Evolutionary conservation across 2,888 invertebrate species (phyloP).

Genomic region (Conops quadrifasciatus): DNA sequence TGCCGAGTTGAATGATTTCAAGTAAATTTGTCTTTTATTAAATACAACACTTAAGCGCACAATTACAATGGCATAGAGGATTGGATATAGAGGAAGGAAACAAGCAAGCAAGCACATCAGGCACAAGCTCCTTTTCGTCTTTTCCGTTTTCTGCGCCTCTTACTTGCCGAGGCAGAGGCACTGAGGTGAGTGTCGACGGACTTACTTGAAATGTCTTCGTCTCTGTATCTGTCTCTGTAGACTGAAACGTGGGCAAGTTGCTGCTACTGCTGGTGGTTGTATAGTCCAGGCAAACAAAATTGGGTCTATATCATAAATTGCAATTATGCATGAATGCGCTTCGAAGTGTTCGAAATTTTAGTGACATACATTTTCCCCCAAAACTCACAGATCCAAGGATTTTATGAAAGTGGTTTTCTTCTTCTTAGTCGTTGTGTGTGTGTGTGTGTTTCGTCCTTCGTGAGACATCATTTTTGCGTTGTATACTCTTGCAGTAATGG

Average conservation of each 20-base stretch:
- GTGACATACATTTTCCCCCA: conserved; percentile 20
- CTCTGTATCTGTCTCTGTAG: too few relatives aligned
- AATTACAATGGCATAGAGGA: too few relatives aligned
- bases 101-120: conserved; percentile 10
- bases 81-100: conserved; percentile 1
- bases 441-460: too few relatives aligned
- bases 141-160: background rate
- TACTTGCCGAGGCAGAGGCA: background rate
- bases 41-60: conserved; percentile 32
- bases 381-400: too few relatives aligned
- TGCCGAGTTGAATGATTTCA: conserved; percentile 12
- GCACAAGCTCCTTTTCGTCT: background rate
- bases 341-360: conserved; percentile 28
- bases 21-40: conserved; percentile 33
- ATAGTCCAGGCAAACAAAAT: conserved; percentile 24
- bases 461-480: too few relatives aligned
- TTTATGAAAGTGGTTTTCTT: too few relatives aligned
- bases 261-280: background rate
- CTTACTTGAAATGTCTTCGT: too few relatives aligned
- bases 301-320: conserved; percentile 31
- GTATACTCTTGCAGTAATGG: too few relatives aligned
- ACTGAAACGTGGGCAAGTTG: background rate
- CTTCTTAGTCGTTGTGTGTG: too few relatives aligned
- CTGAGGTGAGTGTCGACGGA: background rate
- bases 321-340: conserved; percentile 35